Conservation (phyloP, 1,140 invertebrate genomes). For the Caenorhabditis briggsae region DNA sequence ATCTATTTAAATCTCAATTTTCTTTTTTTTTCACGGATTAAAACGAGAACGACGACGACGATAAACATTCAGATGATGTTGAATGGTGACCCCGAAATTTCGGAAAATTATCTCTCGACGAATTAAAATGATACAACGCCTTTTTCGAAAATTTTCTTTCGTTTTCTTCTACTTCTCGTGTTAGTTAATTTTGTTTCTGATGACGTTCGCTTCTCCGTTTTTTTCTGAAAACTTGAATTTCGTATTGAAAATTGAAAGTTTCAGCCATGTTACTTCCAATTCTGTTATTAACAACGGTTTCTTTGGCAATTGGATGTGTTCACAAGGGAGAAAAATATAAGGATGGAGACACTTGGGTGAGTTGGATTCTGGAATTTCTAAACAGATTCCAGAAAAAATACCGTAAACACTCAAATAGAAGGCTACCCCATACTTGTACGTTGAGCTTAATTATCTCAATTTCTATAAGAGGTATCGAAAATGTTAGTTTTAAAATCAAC, state of each 20-base stretch:
- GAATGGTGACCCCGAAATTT: not conserved
- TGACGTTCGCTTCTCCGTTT: not conserved
- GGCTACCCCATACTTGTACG: too few relatives aligned
- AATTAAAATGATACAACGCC: not conserved
- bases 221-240: not conserved
- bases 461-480: too few relatives aligned
- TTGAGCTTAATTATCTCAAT: too few relatives aligned
- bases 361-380: not conserved
- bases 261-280: not conserved
- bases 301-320: slow-evolving; percentile 43
- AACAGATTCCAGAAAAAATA: not conserved
- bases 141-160: not conserved
- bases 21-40: slow-evolving; percentile 3
- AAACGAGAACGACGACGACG: too few relatives aligned
- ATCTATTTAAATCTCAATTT: not conserved
- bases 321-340: slow-evolving; percentile 59
- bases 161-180: not conserved
- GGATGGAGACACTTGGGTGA: slow-evolving; percentile 66
- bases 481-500: too few relatives aligned
- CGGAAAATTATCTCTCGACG: not conserved
- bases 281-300: not conserved
- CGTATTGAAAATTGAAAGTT: not conserved
- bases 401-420: too few relatives aligned
- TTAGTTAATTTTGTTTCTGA: not conserved
- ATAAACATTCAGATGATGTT: slow-evolving; percentile 28